A percentile compares a stretch with the other conserved stretches of the same genome.
phyloP scores from a whole-genome alignment of 2,888 invertebrate species.

The Blastobasis lacticolella region DNA sequence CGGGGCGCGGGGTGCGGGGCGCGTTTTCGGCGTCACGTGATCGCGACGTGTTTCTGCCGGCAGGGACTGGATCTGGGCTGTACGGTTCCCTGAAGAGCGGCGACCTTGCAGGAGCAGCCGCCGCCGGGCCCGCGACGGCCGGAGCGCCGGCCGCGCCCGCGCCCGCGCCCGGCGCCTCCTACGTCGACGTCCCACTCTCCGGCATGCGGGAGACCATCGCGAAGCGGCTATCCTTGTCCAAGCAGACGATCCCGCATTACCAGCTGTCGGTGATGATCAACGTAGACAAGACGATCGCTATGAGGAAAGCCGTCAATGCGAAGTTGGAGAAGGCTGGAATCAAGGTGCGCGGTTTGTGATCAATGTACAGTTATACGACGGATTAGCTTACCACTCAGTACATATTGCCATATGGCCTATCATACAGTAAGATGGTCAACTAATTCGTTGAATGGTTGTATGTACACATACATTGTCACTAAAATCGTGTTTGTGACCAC shows the following conservation, averaged over 20 bases:
- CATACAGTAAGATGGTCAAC: too few relatives aligned
- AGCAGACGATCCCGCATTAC: conserved; percentile 97
- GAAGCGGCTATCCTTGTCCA: conserved; percentile 89
- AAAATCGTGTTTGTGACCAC: too few relatives aligned
- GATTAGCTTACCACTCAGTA: not conserved
- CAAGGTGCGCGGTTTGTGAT: not conserved
- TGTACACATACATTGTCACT: too few relatives aligned
- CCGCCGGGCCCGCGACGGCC: conserved; percentile 19
- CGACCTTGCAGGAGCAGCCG: conserved; percentile 76
- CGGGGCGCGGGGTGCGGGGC: too few relatives aligned
- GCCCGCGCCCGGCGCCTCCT: conserved; percentile 67
- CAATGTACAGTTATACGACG: not conserved
- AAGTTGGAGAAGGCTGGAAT: conserved; percentile 74
- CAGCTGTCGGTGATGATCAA: conserved; percentile 91
- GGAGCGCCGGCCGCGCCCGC: conserved; percentile 34
- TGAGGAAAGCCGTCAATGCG: conserved; percentile 87
- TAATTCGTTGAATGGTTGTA: too few relatives aligned
- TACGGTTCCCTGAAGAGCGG: conserved; percentile 88
- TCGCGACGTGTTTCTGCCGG: conserved; percentile 4
- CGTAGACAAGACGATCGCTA: conserved; percentile 84
- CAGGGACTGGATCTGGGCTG: conserved; percentile 84
- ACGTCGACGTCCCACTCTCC: conserved; percentile 86
- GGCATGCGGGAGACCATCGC: conserved; percentile 92
- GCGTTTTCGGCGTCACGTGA: too few relatives aligned
- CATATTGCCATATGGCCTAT: too few relatives aligned